Base-by-base conservation (phyloP, 2,888 invertebrate species). In the Tachina grossa region DNA sequence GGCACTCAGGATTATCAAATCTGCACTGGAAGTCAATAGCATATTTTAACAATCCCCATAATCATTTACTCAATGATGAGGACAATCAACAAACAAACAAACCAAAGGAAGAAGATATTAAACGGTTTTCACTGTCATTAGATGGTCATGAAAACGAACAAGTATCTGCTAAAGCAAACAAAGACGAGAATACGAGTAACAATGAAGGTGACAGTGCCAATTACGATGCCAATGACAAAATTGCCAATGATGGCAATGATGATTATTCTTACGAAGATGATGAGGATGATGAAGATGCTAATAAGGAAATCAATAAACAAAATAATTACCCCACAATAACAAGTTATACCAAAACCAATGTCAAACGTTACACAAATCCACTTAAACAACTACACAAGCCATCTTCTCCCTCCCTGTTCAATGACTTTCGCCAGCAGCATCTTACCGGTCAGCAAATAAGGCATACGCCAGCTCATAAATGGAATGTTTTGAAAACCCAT, bases 271-370 rank as follows among this genome's bases (percentile, higher is more conserved):
- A 69, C 61, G 85, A 85, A 19, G 75, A 88, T 19, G 89, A 88
- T 61, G 80, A 86, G 14, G 88, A 87, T 3, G 87, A 86, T 9
- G 88, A 85, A 4, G 84, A 87, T 9, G 88, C 84, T 3, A 83
- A 87, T 6, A 87, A 87, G n/a, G 79, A 87, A 51, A 84, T 86
- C 14, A 71, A 76, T 72, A 78, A 69, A 57, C 22, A 51, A 41
- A 47, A 80, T 39, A 66, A 71, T 9, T 72, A 72, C 53, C 59
- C 84, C 3, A 45, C 53, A 16, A 19, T 66, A 47, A 2, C 41
- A 11, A 31, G 59, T 4, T 59, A 69, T 53, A 43, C 14, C 14
- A 83, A 85, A 68, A 83, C 31, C 4, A 85, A 84, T 77, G 84
- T 78, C 47, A 87, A 84, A 71, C 83, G 83, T 61, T 85, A 85